Conservation (phyloP, 2,888 invertebrate species). For the Mamestra brassicae region DNA sequence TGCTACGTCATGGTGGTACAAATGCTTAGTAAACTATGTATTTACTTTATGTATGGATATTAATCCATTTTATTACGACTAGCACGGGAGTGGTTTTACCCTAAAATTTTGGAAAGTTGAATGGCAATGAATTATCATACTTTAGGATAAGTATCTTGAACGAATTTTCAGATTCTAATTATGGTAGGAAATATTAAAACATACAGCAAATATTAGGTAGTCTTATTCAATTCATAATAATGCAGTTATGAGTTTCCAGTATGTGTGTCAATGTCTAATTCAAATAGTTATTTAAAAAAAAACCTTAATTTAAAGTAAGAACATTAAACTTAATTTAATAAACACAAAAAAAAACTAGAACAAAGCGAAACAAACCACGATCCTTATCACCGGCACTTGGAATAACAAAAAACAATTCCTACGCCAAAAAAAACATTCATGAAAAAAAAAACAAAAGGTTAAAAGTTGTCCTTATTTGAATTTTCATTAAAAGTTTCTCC, state of each 20-base stretch:
- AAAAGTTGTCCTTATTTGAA: constrained; percentile 89
- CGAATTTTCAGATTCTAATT: too few relatives aligned
- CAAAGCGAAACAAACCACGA: constrained; percentile 65
- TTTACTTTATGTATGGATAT: background rate
- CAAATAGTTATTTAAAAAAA: background rate
- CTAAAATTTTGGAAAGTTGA: background rate
- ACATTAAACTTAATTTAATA: constrained; percentile 47
- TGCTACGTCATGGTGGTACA: background rate
- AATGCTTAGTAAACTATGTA: too few relatives aligned
- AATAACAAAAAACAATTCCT: constrained; percentile 83
- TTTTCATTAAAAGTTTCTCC: constrained; percentile 89
- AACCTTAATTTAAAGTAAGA: constrained; percentile 12
- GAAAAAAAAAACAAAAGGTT: constrained; percentile 82
- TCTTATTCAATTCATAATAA: too few relatives aligned
- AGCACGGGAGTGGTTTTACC: too few relatives aligned
- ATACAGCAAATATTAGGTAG: too few relatives aligned
- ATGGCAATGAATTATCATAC: background rate
- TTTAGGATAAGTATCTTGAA: too few relatives aligned
- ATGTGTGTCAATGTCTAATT: too few relatives aligned
- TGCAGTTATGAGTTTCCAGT: too few relatives aligned
- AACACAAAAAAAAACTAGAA: constrained; percentile 54
- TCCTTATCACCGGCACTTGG: constrained; percentile 77
- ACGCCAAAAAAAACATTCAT: constrained; percentile 73
- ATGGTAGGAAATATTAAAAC: too few relatives aligned
- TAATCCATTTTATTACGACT: background rate